A percentile compares a stretch with the other conserved stretches of the same genome.
phyloP scores from a whole-genome alignment of 2,797 vertebrate species.

The Valencia hispanica region DNA sequence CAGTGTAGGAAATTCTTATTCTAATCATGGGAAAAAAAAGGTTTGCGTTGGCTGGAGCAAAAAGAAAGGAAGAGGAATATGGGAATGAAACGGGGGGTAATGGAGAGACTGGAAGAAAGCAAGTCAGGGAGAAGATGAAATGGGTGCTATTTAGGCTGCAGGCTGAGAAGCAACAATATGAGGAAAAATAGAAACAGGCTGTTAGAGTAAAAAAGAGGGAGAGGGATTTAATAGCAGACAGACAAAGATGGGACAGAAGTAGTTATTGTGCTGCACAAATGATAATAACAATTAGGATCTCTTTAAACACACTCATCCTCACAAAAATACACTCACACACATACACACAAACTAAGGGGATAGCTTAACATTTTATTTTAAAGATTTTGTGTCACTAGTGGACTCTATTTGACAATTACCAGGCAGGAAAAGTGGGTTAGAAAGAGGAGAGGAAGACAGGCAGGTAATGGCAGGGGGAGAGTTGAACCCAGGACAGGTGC shows the following conservation, averaged over 20 bases:
- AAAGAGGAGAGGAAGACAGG: not conserved
- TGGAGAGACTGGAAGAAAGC: constrained; percentile 44
- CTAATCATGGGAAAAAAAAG: constrained; percentile 63
- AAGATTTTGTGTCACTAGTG: not conserved
- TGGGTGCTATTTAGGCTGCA: constrained; percentile 75
- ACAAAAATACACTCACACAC: not conserved
- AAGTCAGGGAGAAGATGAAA: constrained; percentile 69
- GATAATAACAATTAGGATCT: constrained; percentile 80
- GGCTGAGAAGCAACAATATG: constrained; percentile 73
- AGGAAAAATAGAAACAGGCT: constrained; percentile 69
- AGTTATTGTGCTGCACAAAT: constrained; percentile 77
- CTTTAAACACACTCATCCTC: constrained; percentile 70
- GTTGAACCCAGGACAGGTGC: not conserved
- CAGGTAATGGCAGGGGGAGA: not conserved
- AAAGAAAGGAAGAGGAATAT: constrained; percentile 41
- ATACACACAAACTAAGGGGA: not conserved
- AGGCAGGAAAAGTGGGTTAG: not conserved
- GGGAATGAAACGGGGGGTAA: constrained; percentile 37
- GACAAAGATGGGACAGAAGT: constrained; percentile 69
- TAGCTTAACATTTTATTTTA: not conserved
- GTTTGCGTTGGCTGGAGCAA: constrained; percentile 54
- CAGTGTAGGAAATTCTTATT: constrained; percentile 66
- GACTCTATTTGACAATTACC: not conserved
- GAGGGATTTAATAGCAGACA: constrained; percentile 60
- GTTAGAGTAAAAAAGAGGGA: constrained; percentile 53